Base-by-base conservation (phyloP, 2,888 invertebrate species). In the Unio delphinus region DNA sequence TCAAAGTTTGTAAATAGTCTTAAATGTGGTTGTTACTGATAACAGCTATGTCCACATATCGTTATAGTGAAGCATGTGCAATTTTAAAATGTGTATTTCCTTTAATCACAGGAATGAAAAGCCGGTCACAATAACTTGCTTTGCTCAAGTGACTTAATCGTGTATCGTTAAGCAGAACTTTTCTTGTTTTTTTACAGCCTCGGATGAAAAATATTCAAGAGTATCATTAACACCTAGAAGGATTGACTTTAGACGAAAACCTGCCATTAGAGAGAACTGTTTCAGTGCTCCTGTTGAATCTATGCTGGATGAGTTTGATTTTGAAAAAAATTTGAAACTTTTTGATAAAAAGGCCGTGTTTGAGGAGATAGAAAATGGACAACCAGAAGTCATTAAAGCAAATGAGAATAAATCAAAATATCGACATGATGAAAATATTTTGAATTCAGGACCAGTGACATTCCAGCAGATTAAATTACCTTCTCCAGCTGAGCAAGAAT, bases 271-370 rank as follows among this genome's bases (percentile, higher is more conserved):
- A 69, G 77, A 81, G 54, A 94, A 94, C 69, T 95, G 95, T 88
- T 95, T 95, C 91, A 95, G 94, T 54, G 92, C 92, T 7, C 93
- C 94, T 60, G 91, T 93, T 17, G 94, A 94, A 79, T 92, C 93
- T 68, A 92, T 92, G 78, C 89, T 93, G 66, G 92, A 91, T 87
- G 97, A 97, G 84, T 97, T 97, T 91, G 97, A 97, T 92, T 97
- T 97, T 92, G 97, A 97, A 89, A 96, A 95, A 78, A 97, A 97
- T 91, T 92, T 97, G 68, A 96, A 96, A 30, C 91, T 97, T 64
- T 97, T 97, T 91, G 94, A 97, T 91, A 97, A 97, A 91, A 90
- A 92, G 87, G 94, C 94, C 34, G 92, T 95, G 64, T 95, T 94
- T 93, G 93, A 95, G 84, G 93, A 94, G 89, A 93, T 95, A 64